Evolutionary conservation across 2,888 invertebrate genomes (phyloP).

Genomic region (Chelonus formosanus): DNA sequence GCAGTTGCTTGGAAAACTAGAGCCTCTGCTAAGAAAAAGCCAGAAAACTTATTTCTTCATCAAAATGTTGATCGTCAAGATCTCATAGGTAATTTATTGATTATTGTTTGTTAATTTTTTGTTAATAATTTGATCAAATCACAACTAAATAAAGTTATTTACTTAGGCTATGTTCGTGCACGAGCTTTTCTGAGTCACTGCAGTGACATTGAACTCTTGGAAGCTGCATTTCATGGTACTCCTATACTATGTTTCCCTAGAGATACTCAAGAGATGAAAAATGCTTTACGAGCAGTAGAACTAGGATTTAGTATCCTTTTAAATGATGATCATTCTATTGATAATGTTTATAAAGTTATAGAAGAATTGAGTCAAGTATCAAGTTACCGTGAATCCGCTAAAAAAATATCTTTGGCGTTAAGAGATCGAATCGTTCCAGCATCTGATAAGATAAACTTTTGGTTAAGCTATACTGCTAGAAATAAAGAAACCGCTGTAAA

Average conservation of each 20-base stretch:
- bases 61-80: conserved; percentile 56
- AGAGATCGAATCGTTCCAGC: conserved; percentile 58
- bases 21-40: conserved; percentile 37
- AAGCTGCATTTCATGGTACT: conserved; percentile 57
- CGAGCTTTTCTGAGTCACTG: conserved; percentile 59
- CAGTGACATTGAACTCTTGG: conserved; percentile 57
- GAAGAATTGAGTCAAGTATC: conserved; percentile 49
- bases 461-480: conserved; percentile 55
- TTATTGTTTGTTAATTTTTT: conserved; percentile 10
- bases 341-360: conserved; percentile 44
- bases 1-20: conserved; percentile 57
- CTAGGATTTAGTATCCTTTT: conserved; percentile 51
- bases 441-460: conserved; percentile 56
- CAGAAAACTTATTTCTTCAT: conserved; percentile 54
- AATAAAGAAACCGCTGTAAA: conserved; percentile 49
- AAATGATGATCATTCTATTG: conserved; percentile 39
- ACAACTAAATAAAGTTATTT: background rate
- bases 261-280: conserved; percentile 50
- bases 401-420: conserved; percentile 54
- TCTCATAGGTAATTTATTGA: conserved; percentile 53
- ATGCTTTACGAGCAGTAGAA: conserved; percentile 50
- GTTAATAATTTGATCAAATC: background rate
- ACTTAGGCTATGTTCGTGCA: conserved; percentile 55
- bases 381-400: conserved; percentile 54
- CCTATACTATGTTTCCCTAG: conserved; percentile 61